Evolutionary conservation across 2,113 vertebrate species (phyloP).

Genomic region (Chaetops frenatus): DNA sequence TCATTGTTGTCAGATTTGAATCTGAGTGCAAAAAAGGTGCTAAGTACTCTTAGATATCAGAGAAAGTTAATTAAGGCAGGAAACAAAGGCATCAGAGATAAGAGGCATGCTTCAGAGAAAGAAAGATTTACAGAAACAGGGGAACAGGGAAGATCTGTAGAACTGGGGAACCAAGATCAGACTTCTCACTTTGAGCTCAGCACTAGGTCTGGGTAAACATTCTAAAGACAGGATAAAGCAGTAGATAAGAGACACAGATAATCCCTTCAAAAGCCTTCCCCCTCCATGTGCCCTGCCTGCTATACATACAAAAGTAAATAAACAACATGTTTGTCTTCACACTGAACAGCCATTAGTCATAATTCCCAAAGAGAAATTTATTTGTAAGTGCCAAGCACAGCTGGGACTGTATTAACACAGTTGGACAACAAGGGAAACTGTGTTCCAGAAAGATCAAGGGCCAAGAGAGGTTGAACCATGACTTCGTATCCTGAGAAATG

Average conservation of each 20-base stretch:
- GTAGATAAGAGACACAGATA: neutral
- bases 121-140: neutral
- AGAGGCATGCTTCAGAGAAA: neutral
- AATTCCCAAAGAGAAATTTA: neutral
- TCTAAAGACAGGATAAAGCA: neutral
- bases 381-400: slow-evolving; percentile 17
- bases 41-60: neutral
- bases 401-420: slow-evolving; percentile 13
- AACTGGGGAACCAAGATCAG: neutral
- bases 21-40: neutral
- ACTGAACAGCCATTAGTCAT: slow-evolving; percentile 30
- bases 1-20: neutral
- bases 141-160: neutral
- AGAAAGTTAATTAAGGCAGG: neutral
- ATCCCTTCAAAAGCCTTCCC: neutral
- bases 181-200: neutral
- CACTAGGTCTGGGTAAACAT: neutral
- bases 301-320: neutral
- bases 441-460: slow-evolving; percentile 4
- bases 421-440: slow-evolving; percentile 13
- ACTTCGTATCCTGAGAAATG: neutral
- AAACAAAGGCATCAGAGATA: neutral
- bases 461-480: neutral
- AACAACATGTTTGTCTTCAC: neutral
- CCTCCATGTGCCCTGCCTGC: neutral